Evolutionary conservation across 2,888 invertebrate species (phyloP).

Genomic region (Strigamia crassipes): DNA sequence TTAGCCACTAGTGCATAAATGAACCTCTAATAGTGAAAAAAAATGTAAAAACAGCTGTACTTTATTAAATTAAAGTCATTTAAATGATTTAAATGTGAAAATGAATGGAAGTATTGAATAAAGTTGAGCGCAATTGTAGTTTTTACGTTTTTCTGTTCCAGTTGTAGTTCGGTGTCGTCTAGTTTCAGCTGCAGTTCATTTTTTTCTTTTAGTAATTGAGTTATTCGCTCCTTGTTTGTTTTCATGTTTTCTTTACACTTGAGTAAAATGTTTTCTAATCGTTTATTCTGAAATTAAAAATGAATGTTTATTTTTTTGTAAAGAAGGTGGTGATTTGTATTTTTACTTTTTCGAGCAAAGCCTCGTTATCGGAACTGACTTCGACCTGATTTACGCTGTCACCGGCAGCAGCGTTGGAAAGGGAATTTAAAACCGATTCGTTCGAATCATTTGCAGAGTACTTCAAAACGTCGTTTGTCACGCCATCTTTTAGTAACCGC

Average conservation of each 20-base stretch:
- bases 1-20: too few relatives aligned
- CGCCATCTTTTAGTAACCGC: neutral
- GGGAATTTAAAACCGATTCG: neutral
- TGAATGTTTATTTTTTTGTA: neutral
- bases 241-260: slow-evolving; percentile 18
- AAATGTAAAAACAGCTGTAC: too few relatives aligned
- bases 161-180: neutral
- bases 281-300: slow-evolving; percentile 24
- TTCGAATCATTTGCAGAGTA: neutral
- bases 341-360: neutral
- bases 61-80: too few relatives aligned
- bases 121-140: neutral
- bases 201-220: neutral
- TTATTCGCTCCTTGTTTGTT: neutral
- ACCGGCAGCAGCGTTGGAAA: neutral
- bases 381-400: neutral
- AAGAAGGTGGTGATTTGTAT: too few relatives aligned
- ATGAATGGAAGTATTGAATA: too few relatives aligned
- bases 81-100: too few relatives aligned
- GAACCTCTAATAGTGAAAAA: too few relatives aligned
- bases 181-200: neutral
- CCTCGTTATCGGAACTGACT: neutral
- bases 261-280: neutral
- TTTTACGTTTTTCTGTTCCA: neutral
- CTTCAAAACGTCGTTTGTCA: neutral